A percentile compares a stretch with the other conserved stretches of the same genome.
phyloP scores from a whole-genome alignment of 2,113 vertebrate genomes.

The Nerophis lumbriciformis region DNA sequence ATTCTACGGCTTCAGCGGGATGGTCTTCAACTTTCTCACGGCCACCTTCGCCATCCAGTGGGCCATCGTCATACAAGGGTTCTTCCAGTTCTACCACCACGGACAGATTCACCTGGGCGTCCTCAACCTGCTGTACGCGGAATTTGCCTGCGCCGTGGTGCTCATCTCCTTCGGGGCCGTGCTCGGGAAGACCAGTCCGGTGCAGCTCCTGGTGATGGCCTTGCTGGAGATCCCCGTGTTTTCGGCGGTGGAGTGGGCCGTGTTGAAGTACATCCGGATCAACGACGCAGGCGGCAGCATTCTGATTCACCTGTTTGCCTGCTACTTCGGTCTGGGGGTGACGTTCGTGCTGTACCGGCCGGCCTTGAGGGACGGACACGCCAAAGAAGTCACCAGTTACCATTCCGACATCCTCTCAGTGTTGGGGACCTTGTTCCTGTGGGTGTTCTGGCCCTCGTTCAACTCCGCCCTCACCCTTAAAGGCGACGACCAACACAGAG shows the following conservation, averaged over 20 bases:
- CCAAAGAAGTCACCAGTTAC: constrained; percentile 66
- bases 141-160: constrained; percentile 76
- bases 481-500: constrained; percentile 69
- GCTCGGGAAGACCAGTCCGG: constrained; percentile 76
- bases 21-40: constrained; percentile 79
- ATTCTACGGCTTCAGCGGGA: constrained; percentile 72
- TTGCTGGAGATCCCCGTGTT: constrained; percentile 72
- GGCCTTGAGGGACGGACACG: constrained; percentile 14
- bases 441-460: constrained; percentile 84
- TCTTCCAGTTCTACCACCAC: constrained; percentile 66
- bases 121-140: constrained; percentile 69
- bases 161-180: constrained; percentile 79
- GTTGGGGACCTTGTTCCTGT: constrained; percentile 74
- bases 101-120: constrained; percentile 72
- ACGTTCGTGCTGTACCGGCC: constrained; percentile 73
- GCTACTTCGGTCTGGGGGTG: constrained; percentile 78
- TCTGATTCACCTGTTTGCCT: constrained; percentile 79
- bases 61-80: constrained; percentile 76
- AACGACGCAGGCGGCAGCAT: constrained; percentile 78
- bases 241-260: constrained; percentile 71
- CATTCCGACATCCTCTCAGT: constrained; percentile 72
- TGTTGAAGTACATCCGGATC: constrained; percentile 64
- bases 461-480: constrained; percentile 69
- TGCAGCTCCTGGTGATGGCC: constrained; percentile 77
- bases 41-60: constrained; percentile 78